Evolutionary conservation across 2,113 vertebrate genomes (phyloP).

Genomic region (Myiopsitta monachus): DNA sequence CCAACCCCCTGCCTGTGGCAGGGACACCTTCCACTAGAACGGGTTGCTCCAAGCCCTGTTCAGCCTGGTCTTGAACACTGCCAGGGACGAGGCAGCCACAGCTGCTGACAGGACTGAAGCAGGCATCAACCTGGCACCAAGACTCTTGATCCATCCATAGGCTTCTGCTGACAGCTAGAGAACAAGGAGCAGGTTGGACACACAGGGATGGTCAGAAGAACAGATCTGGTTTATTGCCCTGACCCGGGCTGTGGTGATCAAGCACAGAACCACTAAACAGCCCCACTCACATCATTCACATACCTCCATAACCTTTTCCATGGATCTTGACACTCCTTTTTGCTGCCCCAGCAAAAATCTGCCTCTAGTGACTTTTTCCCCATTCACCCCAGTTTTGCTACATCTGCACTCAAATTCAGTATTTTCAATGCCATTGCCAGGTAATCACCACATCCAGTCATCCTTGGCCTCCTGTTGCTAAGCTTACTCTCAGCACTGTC

Average conservation of each 20-base stretch:
- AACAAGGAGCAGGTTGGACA: background rate
- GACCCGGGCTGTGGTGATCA: background rate
- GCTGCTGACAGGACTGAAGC: background rate
- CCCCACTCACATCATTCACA: fast-evolving
- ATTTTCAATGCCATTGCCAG: background rate
- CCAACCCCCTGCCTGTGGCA: background rate
- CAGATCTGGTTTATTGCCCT: background rate
- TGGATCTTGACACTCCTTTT: background rate
- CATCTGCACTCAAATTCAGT: background rate
- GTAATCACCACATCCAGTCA: background rate
- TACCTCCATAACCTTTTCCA: background rate
- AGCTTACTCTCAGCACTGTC: background rate
- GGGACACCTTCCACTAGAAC: background rate
- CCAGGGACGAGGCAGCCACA: background rate
- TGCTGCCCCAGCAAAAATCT: background rate
- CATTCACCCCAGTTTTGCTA: background rate
- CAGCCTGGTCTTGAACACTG: background rate
- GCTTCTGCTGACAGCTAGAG: background rate
- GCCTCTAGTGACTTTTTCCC: no score
- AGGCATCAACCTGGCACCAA: background rate
- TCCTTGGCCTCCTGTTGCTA: background rate
- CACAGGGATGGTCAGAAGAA: no score
- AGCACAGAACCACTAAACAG: background rate
- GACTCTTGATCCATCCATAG: fast-evolving
- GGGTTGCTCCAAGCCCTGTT: background rate